A percentile compares a stretch with the other conserved stretches of the same genome.
These are phyloP conservation scores for Wasmannia auropunctata DNA, from an alignment of 1,140 invertebrate species.

Conservation along the genomic window DNA sequence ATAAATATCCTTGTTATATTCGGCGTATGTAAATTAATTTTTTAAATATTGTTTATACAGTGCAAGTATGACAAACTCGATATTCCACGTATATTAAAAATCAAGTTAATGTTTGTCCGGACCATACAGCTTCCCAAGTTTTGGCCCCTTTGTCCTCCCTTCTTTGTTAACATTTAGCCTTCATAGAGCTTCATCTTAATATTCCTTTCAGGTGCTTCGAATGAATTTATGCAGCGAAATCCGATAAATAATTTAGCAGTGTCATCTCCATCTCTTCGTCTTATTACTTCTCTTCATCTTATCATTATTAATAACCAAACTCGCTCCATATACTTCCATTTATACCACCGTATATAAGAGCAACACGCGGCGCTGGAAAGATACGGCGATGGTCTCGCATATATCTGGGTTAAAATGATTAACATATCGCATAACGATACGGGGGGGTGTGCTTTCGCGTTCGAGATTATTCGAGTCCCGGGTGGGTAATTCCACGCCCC, in stretches of 20 bases:
- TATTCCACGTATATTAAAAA: not conserved
- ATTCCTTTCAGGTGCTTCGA: not conserved
- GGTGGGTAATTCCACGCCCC: slow-evolving; percentile 4
- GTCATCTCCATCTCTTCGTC: not conserved
- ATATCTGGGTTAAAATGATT: slow-evolving; percentile 45
- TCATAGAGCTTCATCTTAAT: not conserved
- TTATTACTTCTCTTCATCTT: not conserved
- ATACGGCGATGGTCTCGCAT: not conserved
- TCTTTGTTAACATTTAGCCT: not conserved
- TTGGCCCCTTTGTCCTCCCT: too few species aligned
- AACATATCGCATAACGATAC: slow-evolving; percentile 25
- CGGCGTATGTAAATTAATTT: not conserved
- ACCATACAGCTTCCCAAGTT: not conserved
- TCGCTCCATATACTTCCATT: not conserved
- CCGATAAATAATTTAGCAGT: slow-evolving; percentile 11
- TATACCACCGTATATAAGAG: not conserved
- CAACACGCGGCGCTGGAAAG: not conserved
- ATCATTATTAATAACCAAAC: not conserved
- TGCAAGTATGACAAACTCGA: not conserved
- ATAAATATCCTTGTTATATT: not conserved
- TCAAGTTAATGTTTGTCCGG: not conserved
- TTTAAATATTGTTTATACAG: not conserved
- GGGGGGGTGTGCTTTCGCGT: not conserved
- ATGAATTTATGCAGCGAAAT: slow-evolving; percentile 17
- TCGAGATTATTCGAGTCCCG: too few species aligned